phyloP scores from a whole-genome alignment of 1,140 invertebrate species.

The Halictus rubicundus region DNA sequence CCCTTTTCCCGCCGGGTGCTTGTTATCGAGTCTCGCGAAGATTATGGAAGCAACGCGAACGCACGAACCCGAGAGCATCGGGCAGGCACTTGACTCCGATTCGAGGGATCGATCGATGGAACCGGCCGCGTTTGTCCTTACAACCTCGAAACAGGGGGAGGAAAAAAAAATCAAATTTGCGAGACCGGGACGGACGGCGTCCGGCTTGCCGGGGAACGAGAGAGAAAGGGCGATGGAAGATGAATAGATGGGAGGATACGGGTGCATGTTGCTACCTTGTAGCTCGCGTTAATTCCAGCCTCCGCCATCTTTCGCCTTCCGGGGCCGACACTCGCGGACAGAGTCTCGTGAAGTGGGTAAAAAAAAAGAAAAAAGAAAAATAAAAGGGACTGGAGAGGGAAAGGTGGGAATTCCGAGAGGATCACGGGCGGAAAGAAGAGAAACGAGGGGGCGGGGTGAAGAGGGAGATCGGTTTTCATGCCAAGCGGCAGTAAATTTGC shows the following conservation, averaged over 20 bases:
- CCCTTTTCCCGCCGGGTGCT: not conserved
- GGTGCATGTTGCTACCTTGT: constrained; percentile 29
- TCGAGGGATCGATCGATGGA: constrained; percentile 25
- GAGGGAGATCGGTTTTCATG: constrained; percentile 62
- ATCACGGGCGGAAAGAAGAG: not conserved
- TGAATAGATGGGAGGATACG: not conserved
- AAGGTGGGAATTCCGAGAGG: not conserved
- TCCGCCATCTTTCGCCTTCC: constrained; percentile 37
- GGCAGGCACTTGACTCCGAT: constrained; percentile 26
- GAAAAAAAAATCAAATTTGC: constrained; percentile 21
- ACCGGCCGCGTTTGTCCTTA: constrained; percentile 33
- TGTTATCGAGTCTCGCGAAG: constrained; percentile 35
- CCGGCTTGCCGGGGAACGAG: too few species aligned
- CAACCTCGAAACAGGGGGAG: constrained; percentile 12
- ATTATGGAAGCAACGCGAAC: not conserved
- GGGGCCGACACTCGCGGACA: constrained; percentile 51
- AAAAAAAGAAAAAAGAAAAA: constrained; percentile 8
- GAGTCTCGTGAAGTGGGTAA: constrained; percentile 49
- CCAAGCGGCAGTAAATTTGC: constrained; percentile 65
- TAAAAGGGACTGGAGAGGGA: constrained; percentile 3
- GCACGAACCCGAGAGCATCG: not conserved
- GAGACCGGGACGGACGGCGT: too few species aligned
- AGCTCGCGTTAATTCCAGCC: constrained; percentile 44
- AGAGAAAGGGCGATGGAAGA: too few species aligned
- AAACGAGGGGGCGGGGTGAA: constrained; percentile 15